phyloP scores from a whole-genome alignment of 2,888 invertebrate species.

The Dinocampus coccinellae region DNA sequence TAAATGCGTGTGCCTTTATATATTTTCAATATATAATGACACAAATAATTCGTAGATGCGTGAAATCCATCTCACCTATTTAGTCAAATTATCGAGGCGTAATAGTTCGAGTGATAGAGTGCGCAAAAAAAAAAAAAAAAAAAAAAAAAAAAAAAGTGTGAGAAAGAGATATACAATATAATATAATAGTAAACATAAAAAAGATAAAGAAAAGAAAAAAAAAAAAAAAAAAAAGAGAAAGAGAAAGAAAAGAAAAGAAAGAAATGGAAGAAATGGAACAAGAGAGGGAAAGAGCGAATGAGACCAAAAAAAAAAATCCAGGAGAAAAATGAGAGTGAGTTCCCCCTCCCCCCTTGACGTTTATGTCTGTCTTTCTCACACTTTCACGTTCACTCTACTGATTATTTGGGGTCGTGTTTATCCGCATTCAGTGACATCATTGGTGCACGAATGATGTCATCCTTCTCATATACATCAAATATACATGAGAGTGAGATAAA shows the following conservation, averaged over 20 bases:
- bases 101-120: constrained; percentile 47
- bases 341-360: no score
- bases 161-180: not conserved
- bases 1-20: no score
- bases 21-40: constrained; percentile 24
- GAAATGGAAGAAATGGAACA: constrained; percentile 43
- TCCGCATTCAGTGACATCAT: constrained; percentile 45
- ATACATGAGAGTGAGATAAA: constrained; percentile 27
- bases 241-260: constrained; percentile 46
- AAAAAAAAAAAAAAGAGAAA: no score
- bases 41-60: constrained; percentile 68
- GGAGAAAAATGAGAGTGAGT: constrained; percentile 36
- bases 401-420: constrained; percentile 46
- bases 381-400: no score
- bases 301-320: no score
- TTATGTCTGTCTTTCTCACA: no score
- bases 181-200: constrained; percentile 25
- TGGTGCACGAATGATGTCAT: constrained; percentile 28
- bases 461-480: constrained; percentile 14
- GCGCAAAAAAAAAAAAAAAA: constrained; percentile 45
- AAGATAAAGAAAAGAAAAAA: constrained; percentile 16
- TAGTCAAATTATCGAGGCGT: constrained; percentile 64
- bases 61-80: constrained; percentile 65
- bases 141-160: not conserved
- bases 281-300: no score